Evolutionary conservation across 30 jellyfish, hydroid and myxozoan genomes (phyloP), one percentile per base, ranked within the genome.

Genomic region (Cassiopea xamachana): DNA sequence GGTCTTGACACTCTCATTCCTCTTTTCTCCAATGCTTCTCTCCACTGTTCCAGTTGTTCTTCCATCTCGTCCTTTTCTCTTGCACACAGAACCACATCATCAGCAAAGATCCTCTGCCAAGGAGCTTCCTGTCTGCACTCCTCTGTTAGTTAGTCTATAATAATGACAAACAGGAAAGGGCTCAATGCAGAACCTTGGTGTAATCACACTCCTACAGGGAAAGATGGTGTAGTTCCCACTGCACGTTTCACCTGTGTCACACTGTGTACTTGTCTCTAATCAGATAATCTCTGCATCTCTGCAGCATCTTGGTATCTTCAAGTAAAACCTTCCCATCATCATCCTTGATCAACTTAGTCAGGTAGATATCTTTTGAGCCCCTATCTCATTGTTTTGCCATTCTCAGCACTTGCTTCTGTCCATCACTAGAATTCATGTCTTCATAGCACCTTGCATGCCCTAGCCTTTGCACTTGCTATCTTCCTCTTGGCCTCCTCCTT

Each of bases 241-340:
- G 64, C 64, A 55, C 64, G 12, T 55, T 10, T 55, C 64, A 55
- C 64, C 12, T 3, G 7, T 3, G 64, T 55, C 12, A 3, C 10
- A 3, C 64, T 10, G 12, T 55, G 12, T 55, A 55, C 64, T 3
- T 55, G 64, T 55, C 64, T 55, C 12, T 10, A 6, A 55, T 10
- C 12, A 55, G 70, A 59, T 84, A 68, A 16, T 46, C 60, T 48
- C 49, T 84, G 86, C 86, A 73, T 71, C 92, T 84, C 58, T 69
- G 64, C 12, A 55, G 12, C 39, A 27, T 27, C 39, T 27, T 27
- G 39, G 39, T 27, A 27, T 27, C 39, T 27, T 27, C 39, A 27
- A 27, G 39, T 27, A 27, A 27, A 27, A 27, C 39, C 39, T 27
- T 27, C 39, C 39, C 39, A 27, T 27, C 39, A 27, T 27, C 39